Evolutionary conservation across 2,113 vertebrate genomes (phyloP).

Genomic region (Sminthopsis crassicaudata): DNA sequence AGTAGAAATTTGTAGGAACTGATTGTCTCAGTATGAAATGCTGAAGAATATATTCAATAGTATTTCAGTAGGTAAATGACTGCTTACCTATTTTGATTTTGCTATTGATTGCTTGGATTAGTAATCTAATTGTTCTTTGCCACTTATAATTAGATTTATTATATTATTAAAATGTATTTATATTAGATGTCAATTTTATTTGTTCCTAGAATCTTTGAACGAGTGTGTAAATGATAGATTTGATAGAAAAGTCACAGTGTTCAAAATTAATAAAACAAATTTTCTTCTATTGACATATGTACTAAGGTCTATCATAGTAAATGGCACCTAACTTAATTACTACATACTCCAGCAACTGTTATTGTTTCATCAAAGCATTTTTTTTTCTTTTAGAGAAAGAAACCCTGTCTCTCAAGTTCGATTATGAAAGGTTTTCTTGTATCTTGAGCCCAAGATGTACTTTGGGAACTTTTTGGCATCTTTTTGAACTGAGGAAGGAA

Average conservation of each 20-base stretch:
- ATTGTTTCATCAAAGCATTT: background rate
- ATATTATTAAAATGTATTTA: background rate
- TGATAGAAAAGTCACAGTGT: constrained; percentile 32
- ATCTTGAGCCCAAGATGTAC: background rate
- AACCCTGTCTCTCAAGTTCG: constrained; percentile 15
- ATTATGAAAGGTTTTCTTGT: constrained; percentile 18
- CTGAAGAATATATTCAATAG: background rate
- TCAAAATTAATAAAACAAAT: constrained; percentile 24
- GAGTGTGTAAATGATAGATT: constrained; percentile 22
- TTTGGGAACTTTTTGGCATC: background rate
- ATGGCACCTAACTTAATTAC: background rate
- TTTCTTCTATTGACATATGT: constrained; percentile 29
- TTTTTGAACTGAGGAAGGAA: constrained; percentile 19
- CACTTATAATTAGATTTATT: constrained; percentile 35
- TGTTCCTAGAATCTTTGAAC: constrained; percentile 51
- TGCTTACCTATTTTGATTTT: background rate
- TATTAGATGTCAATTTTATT: constrained; percentile 21
- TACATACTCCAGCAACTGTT: background rate
- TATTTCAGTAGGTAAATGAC: background rate
- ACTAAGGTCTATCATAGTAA: constrained; percentile 7
- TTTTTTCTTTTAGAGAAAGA: background rate
- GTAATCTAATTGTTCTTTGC: constrained; percentile 40
- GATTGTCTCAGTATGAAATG: background rate
- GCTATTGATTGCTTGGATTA: background rate
- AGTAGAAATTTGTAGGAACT: background rate